phyloP scores from a whole-genome alignment of 2,113 vertebrate species.

The Eurypyga helias region DNA sequence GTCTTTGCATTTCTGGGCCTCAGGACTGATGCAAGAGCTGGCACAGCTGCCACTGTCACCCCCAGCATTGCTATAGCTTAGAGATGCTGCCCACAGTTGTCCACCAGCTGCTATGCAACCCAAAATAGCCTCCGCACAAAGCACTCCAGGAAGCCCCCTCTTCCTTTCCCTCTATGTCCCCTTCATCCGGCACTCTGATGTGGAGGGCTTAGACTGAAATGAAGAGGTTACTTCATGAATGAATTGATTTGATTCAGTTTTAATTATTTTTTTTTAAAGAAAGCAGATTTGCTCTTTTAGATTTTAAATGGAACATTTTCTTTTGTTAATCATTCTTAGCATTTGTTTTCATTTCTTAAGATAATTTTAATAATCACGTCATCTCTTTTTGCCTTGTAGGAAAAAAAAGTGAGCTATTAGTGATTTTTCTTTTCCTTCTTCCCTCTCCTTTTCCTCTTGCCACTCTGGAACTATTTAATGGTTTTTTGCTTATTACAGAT shows the following conservation, averaged over 20 bases:
- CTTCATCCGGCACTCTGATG: neutral
- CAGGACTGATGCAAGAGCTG: neutral
- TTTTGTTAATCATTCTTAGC: neutral
- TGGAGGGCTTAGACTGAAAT: neutral
- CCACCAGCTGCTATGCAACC: constrained; percentile 61
- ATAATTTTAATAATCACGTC: neutral
- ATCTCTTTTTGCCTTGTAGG: neutral
- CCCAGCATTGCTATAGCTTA: constrained; percentile 46
- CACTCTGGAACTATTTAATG: neutral
- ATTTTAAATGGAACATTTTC: neutral
- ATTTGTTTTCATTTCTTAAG: neutral
- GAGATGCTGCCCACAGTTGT: constrained; percentile 35
- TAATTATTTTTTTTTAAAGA: neutral
- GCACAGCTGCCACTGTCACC: neutral
- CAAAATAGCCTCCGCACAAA: constrained; percentile 43
- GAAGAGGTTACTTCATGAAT: constrained; percentile 28
- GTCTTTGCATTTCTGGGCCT: neutral
- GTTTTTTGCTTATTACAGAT: neutral
- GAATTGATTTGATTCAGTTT: neutral
- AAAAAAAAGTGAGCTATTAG: neutral
- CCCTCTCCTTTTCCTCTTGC: neutral
- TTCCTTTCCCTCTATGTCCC: neutral
- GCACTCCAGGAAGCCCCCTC: constrained; percentile 41
- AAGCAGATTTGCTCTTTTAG: neutral
- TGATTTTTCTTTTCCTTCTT: neutral